Conservation (phyloP, 1,140 invertebrate species). For the Bicyclus anynana region DNA sequence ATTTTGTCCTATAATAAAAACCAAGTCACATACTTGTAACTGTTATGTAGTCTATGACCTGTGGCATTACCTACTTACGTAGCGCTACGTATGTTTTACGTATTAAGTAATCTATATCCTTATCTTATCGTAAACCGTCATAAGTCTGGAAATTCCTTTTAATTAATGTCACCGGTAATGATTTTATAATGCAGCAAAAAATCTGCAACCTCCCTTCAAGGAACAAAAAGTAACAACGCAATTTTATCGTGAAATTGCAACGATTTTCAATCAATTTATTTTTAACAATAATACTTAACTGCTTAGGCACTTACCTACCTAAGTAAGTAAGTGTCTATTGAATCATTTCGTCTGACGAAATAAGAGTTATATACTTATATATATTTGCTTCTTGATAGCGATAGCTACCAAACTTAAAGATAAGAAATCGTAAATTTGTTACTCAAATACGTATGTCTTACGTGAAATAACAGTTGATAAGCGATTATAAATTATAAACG, state of each 20-base stretch:
- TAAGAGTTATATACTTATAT: background rate
- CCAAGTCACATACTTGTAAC: too few relatives aligned
- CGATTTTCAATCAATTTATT: conserved; percentile 3
- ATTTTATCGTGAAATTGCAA: conserved; percentile 9
- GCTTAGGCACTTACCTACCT: background rate
- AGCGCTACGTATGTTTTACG: background rate
- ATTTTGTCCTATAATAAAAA: too few relatives aligned
- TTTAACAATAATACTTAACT: background rate
- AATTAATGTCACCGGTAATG: background rate
- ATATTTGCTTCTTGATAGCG: background rate
- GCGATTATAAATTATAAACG: too few relatives aligned
- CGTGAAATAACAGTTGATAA: too few relatives aligned
- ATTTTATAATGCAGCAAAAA: background rate
- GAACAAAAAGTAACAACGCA: conserved; percentile 9
- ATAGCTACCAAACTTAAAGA: background rate
- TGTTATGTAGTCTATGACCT: too few relatives aligned
- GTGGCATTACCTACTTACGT: too few relatives aligned
- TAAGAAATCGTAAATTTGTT: background rate
- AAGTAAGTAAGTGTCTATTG: background rate
- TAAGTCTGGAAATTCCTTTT: background rate
- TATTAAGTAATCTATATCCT: background rate
- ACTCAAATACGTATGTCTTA: too few relatives aligned
- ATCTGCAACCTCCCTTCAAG: background rate
- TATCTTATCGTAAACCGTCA: background rate
- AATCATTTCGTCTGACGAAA: background rate